These are phyloP conservation scores for Alviniconcha strummeri DNA, from an alignment of 2,888 invertebrate genomes.

Conservation along the genomic window DNA sequence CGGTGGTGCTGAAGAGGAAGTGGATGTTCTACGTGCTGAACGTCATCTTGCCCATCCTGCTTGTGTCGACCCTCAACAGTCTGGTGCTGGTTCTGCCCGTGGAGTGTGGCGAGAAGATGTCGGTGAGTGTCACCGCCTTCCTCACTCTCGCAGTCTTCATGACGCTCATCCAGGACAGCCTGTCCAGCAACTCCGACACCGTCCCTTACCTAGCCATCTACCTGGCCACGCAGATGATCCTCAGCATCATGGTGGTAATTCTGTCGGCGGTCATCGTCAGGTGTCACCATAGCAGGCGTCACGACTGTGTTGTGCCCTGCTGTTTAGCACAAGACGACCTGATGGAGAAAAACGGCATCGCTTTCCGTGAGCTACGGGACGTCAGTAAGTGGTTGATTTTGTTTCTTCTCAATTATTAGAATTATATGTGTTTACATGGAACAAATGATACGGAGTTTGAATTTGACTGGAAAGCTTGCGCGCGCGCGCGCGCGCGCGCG, in stretches of 20 bases:
- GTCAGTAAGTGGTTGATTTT: neutral
- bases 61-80: constrained; percentile 23
- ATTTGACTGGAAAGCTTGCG: neutral
- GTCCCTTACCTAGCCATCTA: constrained; percentile 22
- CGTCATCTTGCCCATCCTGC: constrained; percentile 12
- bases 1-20: constrained; percentile 4
- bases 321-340: no score
- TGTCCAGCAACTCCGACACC: constrained; percentile 29
- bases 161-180: constrained; percentile 25
- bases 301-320: no score
- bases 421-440: neutral
- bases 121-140: constrained; percentile 20
- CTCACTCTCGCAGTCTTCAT: constrained; percentile 27
- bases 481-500: neutral
- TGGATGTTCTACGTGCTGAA: constrained; percentile 17
- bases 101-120: constrained; percentile 25
- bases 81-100: constrained; percentile 25
- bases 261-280: constrained; percentile 6
- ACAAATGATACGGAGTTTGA: neutral
- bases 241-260: constrained; percentile 7
- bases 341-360: no score
- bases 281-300: neutral
- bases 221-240: constrained; percentile 13
- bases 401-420: neutral
- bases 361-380: neutral